Evolutionary conservation across 1,140 invertebrate species (phyloP).

Genomic region (Vanessa tameamea): DNA sequence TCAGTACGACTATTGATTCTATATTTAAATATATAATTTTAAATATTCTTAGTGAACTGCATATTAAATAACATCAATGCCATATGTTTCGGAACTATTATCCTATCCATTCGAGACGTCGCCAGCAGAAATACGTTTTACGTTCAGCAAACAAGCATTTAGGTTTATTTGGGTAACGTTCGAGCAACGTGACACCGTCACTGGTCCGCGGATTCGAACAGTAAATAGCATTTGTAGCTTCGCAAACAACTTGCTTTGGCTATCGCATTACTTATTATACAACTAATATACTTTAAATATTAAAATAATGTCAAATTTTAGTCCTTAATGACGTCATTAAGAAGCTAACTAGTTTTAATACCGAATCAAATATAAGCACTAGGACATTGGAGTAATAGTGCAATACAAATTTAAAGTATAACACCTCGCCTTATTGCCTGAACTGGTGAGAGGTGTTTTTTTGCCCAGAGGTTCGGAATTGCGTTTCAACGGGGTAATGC

Average conservation of each 20-base stretch:
- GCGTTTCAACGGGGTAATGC: too few relatives aligned
- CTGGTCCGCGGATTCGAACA: constrained; percentile 60
- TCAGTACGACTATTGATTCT: too few relatives aligned
- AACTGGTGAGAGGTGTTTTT: too few relatives aligned
- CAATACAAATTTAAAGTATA: too few relatives aligned
- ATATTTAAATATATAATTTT: not conserved
- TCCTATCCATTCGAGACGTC: constrained; percentile 50
- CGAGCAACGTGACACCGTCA: constrained; percentile 64
- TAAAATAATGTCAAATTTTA: not conserved
- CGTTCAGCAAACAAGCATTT: constrained; percentile 59
- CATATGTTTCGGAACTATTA: constrained; percentile 39
- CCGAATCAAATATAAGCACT: too few relatives aligned
- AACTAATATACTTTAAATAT: not conserved
- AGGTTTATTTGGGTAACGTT: constrained; percentile 58
- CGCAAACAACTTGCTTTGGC: constrained; percentile 59
- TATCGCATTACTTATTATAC: constrained; percentile 54
- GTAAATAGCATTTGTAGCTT: constrained; percentile 67
- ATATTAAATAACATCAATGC: constrained; percentile 18
- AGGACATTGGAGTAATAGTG: too few relatives aligned
- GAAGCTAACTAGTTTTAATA: too few relatives aligned
- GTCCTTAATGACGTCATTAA: too few relatives aligned
- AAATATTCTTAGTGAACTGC: not conserved
- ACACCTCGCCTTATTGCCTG: too few relatives aligned
- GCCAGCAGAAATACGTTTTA: constrained; percentile 57
- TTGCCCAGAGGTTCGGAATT: too few relatives aligned